Evolutionary conservation across 2,113 vertebrate genomes (phyloP).

Genomic region (Apodemus sylvaticus): DNA sequence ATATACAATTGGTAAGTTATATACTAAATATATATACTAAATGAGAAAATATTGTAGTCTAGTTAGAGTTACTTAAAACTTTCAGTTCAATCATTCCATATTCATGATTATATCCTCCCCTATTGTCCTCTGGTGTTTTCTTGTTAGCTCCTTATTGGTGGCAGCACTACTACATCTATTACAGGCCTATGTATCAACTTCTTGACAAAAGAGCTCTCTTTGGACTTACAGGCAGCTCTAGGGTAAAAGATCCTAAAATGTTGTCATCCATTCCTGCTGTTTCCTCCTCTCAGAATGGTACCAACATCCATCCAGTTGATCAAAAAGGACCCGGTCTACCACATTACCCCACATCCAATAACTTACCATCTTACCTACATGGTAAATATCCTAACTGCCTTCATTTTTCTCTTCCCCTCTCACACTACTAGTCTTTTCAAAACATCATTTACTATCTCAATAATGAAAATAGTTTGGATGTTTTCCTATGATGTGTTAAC

Average conservation of each 20-base stretch:
- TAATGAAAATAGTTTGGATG: neutral
- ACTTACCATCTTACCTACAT: neutral
- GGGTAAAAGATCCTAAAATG: neutral
- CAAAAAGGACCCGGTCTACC: neutral
- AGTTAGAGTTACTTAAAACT: neutral
- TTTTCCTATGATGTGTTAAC: neutral
- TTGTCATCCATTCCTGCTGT: neutral
- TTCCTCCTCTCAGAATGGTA: slow-evolving; percentile 24
- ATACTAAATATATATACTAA: neutral
- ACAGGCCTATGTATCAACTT: neutral
- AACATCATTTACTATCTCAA: neutral
- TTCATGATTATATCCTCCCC: neutral
- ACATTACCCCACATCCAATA: neutral
- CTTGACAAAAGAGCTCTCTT: neutral
- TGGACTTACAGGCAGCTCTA: neutral
- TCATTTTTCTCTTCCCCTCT: neutral
- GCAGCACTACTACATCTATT: neutral
- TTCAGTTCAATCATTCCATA: neutral
- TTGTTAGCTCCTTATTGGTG: slow-evolving; percentile 2
- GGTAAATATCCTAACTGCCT: neutral
- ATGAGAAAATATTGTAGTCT: neutral
- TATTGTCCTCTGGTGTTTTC: neutral
- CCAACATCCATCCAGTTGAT: neutral
- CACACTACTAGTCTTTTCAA: neutral
- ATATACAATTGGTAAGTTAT: neutral